phyloP scores from a whole-genome alignment of 2,113 vertebrate genomes.

The Microcebus ravelobensis region DNA sequence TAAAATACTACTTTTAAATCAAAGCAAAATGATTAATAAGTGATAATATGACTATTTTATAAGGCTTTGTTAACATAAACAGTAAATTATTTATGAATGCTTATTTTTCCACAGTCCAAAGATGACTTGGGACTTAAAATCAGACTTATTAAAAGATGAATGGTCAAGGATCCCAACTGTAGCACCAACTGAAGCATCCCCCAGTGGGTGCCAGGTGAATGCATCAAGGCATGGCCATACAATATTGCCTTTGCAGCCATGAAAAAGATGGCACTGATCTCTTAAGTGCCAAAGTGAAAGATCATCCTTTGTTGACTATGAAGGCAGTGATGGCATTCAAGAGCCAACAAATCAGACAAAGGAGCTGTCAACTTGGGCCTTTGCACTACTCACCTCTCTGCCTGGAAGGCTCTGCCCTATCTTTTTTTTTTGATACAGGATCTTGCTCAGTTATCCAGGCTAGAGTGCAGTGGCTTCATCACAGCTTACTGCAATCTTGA shows the following conservation, averaged over 20 bases:
- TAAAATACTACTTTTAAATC: conserved; percentile 46
- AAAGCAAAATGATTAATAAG: conserved; percentile 45
- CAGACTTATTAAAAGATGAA: not conserved
- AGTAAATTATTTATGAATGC: conserved; percentile 23
- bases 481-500: no score
- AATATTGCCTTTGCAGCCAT: not conserved
- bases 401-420: not conserved
- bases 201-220: not conserved
- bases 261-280: not conserved
- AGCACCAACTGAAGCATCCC: not conserved
- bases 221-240: not conserved
- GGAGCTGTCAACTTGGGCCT: not conserved
- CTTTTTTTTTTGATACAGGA: not conserved
- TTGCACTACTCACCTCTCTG: not conserved
- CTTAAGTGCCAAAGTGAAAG: not conserved
- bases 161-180: not conserved
- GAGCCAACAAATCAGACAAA: not conserved
- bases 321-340: not conserved
- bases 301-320: not conserved
- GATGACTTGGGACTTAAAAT: conserved; percentile 14
- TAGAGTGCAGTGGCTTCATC: no score
- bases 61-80: conserved; percentile 23
- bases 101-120: not conserved
- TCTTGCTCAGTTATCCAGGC: no score
- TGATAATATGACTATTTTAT: not conserved